Conservation (phyloP, 2,888 invertebrate genomes). For the Synergus umbraculus region DNA sequence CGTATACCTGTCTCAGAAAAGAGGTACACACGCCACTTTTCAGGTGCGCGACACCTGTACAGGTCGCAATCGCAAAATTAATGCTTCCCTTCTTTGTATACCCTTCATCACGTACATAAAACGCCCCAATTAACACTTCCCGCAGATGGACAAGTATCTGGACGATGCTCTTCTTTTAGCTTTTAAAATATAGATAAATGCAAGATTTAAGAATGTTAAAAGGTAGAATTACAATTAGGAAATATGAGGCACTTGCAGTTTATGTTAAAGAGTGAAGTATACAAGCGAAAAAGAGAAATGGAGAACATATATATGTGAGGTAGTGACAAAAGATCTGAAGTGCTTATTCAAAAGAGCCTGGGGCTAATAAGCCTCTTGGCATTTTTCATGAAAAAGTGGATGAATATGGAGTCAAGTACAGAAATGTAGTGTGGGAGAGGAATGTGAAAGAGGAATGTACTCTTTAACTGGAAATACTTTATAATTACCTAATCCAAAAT, state of each 20-base stretch:
- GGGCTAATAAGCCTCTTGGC: constrained; percentile 34
- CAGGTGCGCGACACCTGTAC: constrained; percentile 48
- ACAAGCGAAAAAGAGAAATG: constrained; percentile 21
- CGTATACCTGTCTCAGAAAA: constrained; percentile 36
- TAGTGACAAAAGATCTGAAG: constrained; percentile 25
- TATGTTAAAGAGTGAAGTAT: background rate
- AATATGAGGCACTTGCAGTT: background rate
- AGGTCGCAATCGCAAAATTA: constrained; percentile 24
- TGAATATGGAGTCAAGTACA: constrained; percentile 13
- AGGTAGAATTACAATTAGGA: background rate
- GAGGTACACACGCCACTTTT: constrained; percentile 33
- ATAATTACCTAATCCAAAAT: background rate
- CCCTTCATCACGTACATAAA: constrained; percentile 31
- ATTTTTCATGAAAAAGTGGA: constrained; percentile 4
- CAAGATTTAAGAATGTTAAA: background rate
- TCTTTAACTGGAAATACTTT: background rate
- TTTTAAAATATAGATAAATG: background rate
- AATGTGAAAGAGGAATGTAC: background rate
- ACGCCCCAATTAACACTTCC: constrained; percentile 31
- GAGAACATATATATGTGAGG: background rate
- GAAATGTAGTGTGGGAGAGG: background rate
- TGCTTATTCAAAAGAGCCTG: constrained; percentile 18
- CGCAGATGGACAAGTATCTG: constrained; percentile 9
- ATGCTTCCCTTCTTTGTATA: constrained; percentile 41
- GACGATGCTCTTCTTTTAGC: background rate